Percentiles rank a stretch among this genome's conserved stretches.
Evolutionary conservation across 2,113 vertebrate genomes (phyloP).

Genomic region (Rhipidura dahli): DNA sequence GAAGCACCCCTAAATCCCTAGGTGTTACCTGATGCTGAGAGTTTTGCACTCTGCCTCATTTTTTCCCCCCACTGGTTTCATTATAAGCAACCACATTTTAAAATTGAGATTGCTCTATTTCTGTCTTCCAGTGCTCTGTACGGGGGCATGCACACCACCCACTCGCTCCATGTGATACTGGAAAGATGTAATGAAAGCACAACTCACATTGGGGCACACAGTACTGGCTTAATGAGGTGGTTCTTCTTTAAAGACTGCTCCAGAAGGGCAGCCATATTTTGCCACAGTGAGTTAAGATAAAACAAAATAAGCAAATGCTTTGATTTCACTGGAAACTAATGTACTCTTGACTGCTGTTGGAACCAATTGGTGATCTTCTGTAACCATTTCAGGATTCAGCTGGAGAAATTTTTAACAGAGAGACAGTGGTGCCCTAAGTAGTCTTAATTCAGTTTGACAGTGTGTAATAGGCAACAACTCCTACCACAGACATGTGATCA

Average conservation of each 20-base stretch:
- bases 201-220: neutral
- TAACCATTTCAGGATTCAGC: neutral
- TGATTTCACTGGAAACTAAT: neutral
- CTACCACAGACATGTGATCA: neutral
- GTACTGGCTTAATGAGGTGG: neutral
- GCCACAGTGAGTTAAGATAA: neutral
- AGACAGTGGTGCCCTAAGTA: neutral
- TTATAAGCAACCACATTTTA: neutral
- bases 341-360: neutral
- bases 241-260: neutral
- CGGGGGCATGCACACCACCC: rapidly evolving
- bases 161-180: neutral
- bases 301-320: neutral
- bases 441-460: neutral
- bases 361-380: neutral
- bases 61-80: neutral
- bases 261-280: neutral
- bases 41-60: neutral
- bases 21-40: neutral
- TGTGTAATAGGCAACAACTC: neutral
- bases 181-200: neutral
- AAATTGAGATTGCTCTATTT: neutral
- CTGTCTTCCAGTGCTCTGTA: neutral
- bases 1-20: neutral
- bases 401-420: neutral